Base-by-base conservation (phyloP, 2,888 invertebrate genomes). In the Synanthedon vespiformis region DNA sequence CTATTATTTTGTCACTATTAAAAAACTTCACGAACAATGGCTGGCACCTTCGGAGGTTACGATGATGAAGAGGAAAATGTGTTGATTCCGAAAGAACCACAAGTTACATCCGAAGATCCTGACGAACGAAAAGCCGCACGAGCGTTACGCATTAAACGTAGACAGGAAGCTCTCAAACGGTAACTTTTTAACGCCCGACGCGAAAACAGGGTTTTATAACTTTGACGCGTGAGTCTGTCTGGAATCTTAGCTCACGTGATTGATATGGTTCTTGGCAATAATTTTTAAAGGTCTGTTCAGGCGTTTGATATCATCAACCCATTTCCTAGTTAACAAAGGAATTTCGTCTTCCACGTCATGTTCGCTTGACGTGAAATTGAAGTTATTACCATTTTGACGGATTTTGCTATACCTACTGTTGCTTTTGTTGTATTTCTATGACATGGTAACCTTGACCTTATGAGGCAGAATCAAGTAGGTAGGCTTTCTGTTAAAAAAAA, bases 101-200 rank as follows among this genome's bases (percentile, higher is more conserved):
- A 90, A 60, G 81, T 91, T 40, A 88, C 87, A 0, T 93, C 94
- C 0, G 65, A 71, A 4, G 91, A 93, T 72, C 89, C 92, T 8
- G 87, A 89, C 50, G 93, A 94, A 72, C 79, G 94, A 61, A 94
- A 93, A 75, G 84, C 91, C 48, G 94, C 92, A 0, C 88, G 94
- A 54, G 81, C 89, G 55, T 71, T 92, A 51, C 88, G 94, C 50
- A 93, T 94, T 65, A 89, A 92, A 70, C 88, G 89, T 54, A 83
- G 92, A 56, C 77, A 88, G 57, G 90, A 91, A 54, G 90, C 89
- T n/a, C 65, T 89, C 22, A 88, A 89, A 72, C 90, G 86, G 89
- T 89, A 76, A 59, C 57, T 48, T 34, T 34, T 10, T 10, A 22
- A 5, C 22, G 5, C 22, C 5, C 22, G 5, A 22, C 22, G 22